Percentiles rank a stretch among this genome's conserved stretches.
Conservation (phyloP, 2,113 vertebrate genomes). For the Rallus limicola region DNA sequence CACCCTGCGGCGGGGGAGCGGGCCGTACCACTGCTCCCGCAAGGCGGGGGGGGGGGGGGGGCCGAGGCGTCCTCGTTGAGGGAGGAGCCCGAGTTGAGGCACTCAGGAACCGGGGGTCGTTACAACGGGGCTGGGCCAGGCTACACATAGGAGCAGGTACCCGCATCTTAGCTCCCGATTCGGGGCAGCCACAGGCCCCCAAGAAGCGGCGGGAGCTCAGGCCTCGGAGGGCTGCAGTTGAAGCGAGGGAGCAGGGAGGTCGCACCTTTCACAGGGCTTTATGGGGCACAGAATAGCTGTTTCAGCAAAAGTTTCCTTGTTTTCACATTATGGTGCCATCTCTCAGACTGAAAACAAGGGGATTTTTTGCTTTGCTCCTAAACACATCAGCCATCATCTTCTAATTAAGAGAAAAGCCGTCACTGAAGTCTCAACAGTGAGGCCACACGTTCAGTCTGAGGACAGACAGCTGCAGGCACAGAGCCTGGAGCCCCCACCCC, state of each 20-base stretch:
- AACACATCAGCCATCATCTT: neutral
- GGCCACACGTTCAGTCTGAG: rapidly evolving
- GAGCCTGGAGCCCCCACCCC: rapidly evolving
- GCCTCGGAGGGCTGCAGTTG: too few species aligned
- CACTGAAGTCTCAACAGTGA: rapidly evolving
- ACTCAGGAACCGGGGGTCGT: rapidly evolving
- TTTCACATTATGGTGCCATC: neutral
- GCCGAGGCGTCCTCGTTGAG: rapidly evolving
- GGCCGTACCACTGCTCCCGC: neutral
- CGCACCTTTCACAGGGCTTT: neutral
- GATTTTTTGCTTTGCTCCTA: neutral
- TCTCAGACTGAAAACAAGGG: neutral
- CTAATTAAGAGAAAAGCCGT: neutral
- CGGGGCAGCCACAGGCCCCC: neutral
- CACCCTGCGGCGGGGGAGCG: rapidly evolving
- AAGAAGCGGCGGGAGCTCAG: too few species aligned
- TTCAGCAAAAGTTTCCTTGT: neutral
- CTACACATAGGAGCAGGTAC: too few species aligned
- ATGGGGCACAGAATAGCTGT: neutral
- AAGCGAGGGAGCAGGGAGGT: too few species aligned
- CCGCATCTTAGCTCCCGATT: too few species aligned
- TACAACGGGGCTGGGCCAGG: neutral
- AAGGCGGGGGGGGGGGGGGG: rapidly evolving
- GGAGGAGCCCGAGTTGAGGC: too few species aligned
- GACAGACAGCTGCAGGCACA: neutral